Base-by-base conservation (phyloP, 2,797 vertebrate species). In the Caiman crocodilus region DNA sequence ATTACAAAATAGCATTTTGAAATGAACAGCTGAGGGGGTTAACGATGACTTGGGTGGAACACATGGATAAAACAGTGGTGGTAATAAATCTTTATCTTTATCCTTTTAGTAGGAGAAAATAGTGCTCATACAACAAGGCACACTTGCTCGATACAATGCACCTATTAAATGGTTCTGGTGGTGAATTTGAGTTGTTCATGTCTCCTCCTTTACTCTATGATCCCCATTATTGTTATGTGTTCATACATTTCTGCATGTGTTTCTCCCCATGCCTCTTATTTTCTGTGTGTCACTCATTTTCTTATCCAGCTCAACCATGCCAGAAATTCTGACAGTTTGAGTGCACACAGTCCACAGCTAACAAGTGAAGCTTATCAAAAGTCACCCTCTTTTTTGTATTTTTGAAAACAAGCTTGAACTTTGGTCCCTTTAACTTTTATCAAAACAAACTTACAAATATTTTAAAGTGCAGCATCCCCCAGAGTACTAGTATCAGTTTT, bases 351-450 rank as follows among this genome's bases (percentile, higher is more conserved):
- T 80, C 85, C 80, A 94, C 79, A 93, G 82, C 75, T 91, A 95
- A 92, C 93, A 95, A 96, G 58, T 82, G 84, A 86, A 96, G 88
- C 87, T 94, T 95, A 96, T 96, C 94, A 64, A 67, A 94, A 91
- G 61, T 79, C 83, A 85, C 11, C 32, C 7, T 67, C 58, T 93
- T 57, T 30, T 85, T 57, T 35, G 23, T 93, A 88, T 13, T 21
- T 94, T 74, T 92, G 81, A 94, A 89, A 93, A 87, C 50, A 89
- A 90, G 91, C 57, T 84, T 95, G 94, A 96, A 94, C 96, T 94
- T 85, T 79, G 17, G 25, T 79, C 64, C 14, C n/a, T 88, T 93
- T 93, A 91, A 94, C 92, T 94, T 96, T 94, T 90, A 90, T 91
- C 89, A 84, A 91, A 96, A 92, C 60, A 94, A 94, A 92, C 81